phyloP scores from a whole-genome alignment of 2,113 vertebrate species.

The Tetrax tetrax region DNA sequence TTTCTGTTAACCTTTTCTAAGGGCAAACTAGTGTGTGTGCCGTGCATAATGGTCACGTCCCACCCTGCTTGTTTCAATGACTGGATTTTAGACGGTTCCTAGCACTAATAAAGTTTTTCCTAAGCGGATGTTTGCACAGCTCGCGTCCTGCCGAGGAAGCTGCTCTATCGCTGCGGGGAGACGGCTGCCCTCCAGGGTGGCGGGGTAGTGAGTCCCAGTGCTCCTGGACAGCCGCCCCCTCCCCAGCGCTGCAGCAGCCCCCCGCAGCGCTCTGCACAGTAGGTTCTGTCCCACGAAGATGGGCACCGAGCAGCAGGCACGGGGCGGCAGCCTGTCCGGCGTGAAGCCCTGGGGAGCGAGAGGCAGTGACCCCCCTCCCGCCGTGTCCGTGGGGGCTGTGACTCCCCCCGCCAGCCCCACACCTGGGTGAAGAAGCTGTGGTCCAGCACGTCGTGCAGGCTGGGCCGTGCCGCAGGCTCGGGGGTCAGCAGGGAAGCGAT shows the following conservation, averaged over 20 bases:
- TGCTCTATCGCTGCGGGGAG: neutral
- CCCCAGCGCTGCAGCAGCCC: slow-evolving; percentile 10
- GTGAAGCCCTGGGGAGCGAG: slow-evolving; percentile 61
- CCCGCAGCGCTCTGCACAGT: slow-evolving; percentile 10
- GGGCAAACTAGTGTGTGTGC: neutral
- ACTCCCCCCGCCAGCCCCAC: accelerated
- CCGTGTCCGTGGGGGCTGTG: accelerated
- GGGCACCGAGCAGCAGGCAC: slow-evolving; percentile 52
- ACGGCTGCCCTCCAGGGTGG: neutral
- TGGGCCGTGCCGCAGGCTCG: slow-evolving; percentile 20
- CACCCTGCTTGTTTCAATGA: neutral
- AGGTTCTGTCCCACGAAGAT: neutral
- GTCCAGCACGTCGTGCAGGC: slow-evolving; percentile 22
- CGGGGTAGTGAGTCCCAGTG: accelerated
- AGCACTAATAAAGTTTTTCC: slow-evolving; percentile 50
- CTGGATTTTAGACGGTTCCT: slow-evolving; percentile 33
- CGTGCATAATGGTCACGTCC: neutral
- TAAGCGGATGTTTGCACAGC: accelerated
- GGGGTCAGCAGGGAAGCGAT: slow-evolving; percentile 56
- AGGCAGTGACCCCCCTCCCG: accelerated
- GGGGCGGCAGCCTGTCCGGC: slow-evolving; percentile 20
- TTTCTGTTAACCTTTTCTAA: neutral
- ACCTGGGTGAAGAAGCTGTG: slow-evolving; percentile 75
- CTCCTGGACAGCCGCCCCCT: neutral
- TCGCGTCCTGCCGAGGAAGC: neutral